Evolutionary conservation across 2,113 vertebrate species (phyloP).

Genomic region (Stegastes partitus): DNA sequence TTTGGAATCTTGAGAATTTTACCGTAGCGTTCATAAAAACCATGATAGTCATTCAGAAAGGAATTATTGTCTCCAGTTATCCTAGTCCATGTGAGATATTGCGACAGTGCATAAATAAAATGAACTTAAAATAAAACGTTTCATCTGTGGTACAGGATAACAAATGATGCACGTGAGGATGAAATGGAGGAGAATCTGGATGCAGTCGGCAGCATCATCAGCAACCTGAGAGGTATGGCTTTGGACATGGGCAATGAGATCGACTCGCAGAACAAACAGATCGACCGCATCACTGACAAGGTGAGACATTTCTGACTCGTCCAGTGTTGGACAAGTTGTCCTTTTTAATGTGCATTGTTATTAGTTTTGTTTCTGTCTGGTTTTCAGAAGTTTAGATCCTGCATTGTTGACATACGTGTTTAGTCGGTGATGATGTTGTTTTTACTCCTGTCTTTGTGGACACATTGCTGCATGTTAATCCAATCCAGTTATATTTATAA

Average conservation of each 20-base stretch:
- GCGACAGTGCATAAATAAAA: not conserved
- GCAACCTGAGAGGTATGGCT: conserved; percentile 94
- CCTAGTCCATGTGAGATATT: too few relatives aligned
- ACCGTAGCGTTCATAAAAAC: too few relatives aligned
- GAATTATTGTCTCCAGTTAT: not conserved
- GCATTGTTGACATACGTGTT: too few relatives aligned
- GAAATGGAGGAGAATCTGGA: conserved; percentile 98
- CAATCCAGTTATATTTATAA: too few relatives aligned
- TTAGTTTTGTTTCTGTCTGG: too few relatives aligned
- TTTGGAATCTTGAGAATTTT: not conserved
- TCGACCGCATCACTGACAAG: conserved; percentile 91
- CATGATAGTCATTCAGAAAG: not conserved
- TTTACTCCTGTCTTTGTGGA: too few relatives aligned
- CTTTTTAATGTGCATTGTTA: too few relatives aligned
- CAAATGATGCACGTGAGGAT: conserved; percentile 95
- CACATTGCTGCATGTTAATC: too few relatives aligned
- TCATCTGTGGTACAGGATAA: conserved; percentile 84
- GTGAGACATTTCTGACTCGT: conserved; percentile 63
- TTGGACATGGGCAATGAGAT: conserved; percentile 96
- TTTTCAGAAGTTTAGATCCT: too few relatives aligned
- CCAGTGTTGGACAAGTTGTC: too few relatives aligned
- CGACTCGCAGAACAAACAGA: conserved; percentile 92
- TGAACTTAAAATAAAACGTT: too few relatives aligned
- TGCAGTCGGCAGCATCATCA: conserved; percentile 92
- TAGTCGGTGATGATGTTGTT: too few relatives aligned